Evolutionary conservation across 2,888 invertebrate genomes (phyloP), one percentile per base, ranked within the genome.

Genomic region (Napeogenes sylphis): DNA sequence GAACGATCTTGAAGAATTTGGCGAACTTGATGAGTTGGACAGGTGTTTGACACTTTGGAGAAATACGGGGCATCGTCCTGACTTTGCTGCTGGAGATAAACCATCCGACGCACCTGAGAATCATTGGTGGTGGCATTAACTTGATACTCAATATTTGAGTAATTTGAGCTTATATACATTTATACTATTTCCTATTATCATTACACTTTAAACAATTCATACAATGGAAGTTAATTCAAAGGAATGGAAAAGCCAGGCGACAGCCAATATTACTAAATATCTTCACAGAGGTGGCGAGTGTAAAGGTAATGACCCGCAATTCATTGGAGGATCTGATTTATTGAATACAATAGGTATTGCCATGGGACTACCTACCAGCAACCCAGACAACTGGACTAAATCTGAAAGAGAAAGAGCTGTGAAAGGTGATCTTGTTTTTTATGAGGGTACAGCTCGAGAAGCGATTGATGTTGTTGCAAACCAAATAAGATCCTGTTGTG

Each of bases 81-180:
- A 70, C 30, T 72, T 69, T 53, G 58, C 66, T 6, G 62, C 66
- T 6, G 62, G 56, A 14, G 68, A 72, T 54, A 58, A 42, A 6
- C 69, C 61, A 51, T 5, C 63, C 6, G 58, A 55, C 55, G 51
- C 58, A n/a, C 69, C 65, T 2, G 8, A 58, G 6, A 53, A 57
- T 8, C 73, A 73, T 57, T 73, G 72, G 73, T 72, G 73, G 72
- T 73, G 73, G 73, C 58, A 64, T 55, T 73, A 58, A 64, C 30
- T 42, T 30, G 42, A 10, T 59, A 51, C 35, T 10, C 3, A 5
- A 35, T 35, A 5, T 35, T 35, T 4, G 6, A 35, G 35, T 35
- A 4, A 5, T 35, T 35, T 35, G 4, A 35, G 6, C 21, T 21
- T 35, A 35, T 35, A 35, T 4, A 35, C 6, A 35, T 35, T 35